A percentile compares a stretch with the other conserved stretches of the same genome.
Conservation (phyloP, 2,113 vertebrate genomes). For the Pterocles orientalis region DNA sequence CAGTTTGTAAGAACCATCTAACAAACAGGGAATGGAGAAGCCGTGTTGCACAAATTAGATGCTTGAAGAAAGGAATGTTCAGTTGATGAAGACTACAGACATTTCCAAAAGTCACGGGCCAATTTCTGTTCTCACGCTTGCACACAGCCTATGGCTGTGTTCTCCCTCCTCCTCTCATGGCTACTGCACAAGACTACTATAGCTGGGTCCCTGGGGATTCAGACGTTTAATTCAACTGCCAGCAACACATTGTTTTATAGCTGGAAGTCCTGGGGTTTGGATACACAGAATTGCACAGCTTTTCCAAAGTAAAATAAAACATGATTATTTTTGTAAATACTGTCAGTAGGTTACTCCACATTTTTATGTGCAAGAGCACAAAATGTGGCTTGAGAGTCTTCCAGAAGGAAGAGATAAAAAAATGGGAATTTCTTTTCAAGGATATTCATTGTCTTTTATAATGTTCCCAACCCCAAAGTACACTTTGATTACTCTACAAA, state of each 20-base stretch:
- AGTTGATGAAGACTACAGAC: constrained; percentile 46
- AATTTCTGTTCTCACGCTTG: not conserved
- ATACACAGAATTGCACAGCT: not conserved
- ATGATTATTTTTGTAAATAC: not conserved
- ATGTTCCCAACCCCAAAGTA: not conserved
- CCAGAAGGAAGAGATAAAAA: not conserved
- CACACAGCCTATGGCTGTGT: not conserved
- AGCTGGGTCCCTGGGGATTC: not conserved
- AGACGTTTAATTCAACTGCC: not conserved
- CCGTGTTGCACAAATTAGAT: not conserved
- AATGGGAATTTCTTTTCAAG: not conserved
- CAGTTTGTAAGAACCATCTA: not conserved
- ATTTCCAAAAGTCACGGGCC: not conserved
- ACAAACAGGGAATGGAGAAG: not conserved
- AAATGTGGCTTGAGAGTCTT: not conserved
- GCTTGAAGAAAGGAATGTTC: constrained; percentile 10
- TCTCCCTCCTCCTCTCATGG: not conserved
- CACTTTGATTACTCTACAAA: constrained; percentile 14
- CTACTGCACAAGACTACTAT: not conserved
- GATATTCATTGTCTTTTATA: not conserved
- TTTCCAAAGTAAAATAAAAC: constrained; percentile 36
- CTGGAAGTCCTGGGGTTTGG: not conserved
- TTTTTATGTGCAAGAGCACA: not conserved
- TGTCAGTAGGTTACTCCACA: not conserved
- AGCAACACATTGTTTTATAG: not conserved